Conservation (phyloP, 2,888 invertebrate species). For the Agelastica alni region DNA sequence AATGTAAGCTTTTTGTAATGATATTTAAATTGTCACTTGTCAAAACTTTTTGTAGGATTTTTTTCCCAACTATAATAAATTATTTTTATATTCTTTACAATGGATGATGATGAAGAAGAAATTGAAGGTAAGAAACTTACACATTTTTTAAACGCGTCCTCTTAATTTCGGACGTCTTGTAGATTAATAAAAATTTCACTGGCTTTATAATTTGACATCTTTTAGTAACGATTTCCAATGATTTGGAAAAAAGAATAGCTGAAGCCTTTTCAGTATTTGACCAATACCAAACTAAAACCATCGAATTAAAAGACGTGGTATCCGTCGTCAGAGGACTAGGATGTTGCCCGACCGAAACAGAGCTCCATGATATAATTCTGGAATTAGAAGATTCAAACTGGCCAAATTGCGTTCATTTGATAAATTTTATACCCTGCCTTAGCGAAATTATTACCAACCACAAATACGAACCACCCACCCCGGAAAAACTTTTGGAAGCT, state of each 20-base stretch:
- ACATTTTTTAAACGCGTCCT: neutral
- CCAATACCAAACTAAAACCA: conserved; percentile 82
- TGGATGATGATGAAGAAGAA: conserved; percentile 8
- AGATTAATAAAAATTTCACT: no score
- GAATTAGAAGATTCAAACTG: conserved; percentile 82
- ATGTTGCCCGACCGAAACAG: conserved; percentile 87
- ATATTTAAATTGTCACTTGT: no score
- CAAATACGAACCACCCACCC: conserved; percentile 82
- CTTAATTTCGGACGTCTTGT: no score
- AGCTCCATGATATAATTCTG: conserved; percentile 84
- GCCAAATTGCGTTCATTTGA: conserved; percentile 73
- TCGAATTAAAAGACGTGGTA: conserved; percentile 89
- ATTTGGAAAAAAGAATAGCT: conserved; percentile 77
- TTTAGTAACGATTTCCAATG: conserved; percentile 61
- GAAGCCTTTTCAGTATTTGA: conserved; percentile 92
- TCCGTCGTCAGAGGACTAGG: conserved; percentile 87
- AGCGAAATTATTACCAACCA: conserved; percentile 78
- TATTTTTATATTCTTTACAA: neutral
- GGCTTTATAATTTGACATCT: neutral
- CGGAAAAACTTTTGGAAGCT: conserved; percentile 81
- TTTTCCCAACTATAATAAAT: no score
- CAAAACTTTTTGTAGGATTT: no score
- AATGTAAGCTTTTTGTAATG: no score
- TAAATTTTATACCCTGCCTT: conserved; percentile 80
- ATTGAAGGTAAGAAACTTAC: neutral